Percentiles rank a stretch among this genome's conserved stretches.
Evolutionary conservation across 2,113 vertebrate genomes (phyloP).

Genomic region (Psilopsiagon aymara): DNA sequence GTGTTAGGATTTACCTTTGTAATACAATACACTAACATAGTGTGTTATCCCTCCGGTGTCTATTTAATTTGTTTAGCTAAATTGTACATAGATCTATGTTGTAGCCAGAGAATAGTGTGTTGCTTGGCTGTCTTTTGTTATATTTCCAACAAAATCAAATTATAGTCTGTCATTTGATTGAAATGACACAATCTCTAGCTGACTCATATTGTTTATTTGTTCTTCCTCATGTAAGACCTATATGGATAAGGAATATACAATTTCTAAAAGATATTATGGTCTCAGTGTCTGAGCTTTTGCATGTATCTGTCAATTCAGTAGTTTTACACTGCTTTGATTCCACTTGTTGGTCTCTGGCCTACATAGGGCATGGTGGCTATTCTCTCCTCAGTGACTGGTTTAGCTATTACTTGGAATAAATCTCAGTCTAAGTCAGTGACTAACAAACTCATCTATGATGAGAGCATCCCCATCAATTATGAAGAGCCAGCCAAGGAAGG

Average conservation of each 20-base stretch:
- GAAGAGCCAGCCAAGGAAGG: background rate
- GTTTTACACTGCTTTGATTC: background rate
- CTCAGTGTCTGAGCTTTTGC: background rate
- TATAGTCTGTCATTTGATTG: background rate
- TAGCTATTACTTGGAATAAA: background rate
- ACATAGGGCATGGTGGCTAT: accelerated
- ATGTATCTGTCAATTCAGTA: background rate
- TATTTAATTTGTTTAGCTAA: conserved; percentile 32
- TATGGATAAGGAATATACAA: background rate
- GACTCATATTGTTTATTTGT: conserved; percentile 14
- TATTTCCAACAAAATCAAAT: conserved; percentile 14
- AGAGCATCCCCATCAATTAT: background rate
- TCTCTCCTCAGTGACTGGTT: background rate
- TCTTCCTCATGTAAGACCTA: background rate
- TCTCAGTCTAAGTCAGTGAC: background rate
- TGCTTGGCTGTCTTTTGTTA: background rate
- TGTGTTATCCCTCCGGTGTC: background rate
- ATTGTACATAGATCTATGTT: background rate
- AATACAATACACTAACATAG: background rate
- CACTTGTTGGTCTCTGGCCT: background rate
- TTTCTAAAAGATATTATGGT: background rate
- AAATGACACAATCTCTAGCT: background rate
- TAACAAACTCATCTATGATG: background rate
- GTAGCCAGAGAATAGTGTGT: background rate
- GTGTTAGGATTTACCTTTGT: conserved; percentile 34